These are phyloP conservation scores for Planiliza haematocheilus DNA, from an alignment of 2,113 vertebrate species.

Conservation along the genomic window DNA sequence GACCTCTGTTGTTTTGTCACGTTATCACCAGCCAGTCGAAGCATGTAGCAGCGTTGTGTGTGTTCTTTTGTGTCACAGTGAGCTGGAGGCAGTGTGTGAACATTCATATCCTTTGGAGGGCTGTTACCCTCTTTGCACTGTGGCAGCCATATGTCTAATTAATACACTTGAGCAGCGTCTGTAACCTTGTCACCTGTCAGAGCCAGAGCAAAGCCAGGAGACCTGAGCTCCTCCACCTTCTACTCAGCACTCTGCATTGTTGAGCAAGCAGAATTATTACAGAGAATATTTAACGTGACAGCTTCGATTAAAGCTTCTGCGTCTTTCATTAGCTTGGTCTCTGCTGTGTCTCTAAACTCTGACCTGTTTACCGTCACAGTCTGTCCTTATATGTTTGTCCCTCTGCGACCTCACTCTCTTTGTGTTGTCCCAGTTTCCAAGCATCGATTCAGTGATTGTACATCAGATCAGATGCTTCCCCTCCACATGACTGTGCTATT, in stretches of 20 bases:
- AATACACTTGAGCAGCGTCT: slow-evolving; percentile 27
- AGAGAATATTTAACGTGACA: slow-evolving; percentile 5
- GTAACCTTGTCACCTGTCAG: slow-evolving; percentile 7
- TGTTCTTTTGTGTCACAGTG: too few species aligned
- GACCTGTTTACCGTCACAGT: not conserved
- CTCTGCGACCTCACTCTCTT: not conserved
- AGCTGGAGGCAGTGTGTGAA: not conserved
- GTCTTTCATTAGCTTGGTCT: fast-evolving
- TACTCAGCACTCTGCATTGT: not conserved
- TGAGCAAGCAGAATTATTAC: not conserved
- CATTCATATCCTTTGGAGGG: not conserved
- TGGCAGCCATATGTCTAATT: slow-evolving; percentile 46
- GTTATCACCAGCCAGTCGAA: too few species aligned
- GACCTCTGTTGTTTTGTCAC: too few species aligned
- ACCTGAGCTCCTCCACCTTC: not conserved
- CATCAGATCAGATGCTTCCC: slow-evolving; percentile 48
- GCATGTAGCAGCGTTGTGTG: too few species aligned
- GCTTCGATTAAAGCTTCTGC: not conserved
- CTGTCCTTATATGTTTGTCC: not conserved
- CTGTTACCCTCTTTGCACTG: slow-evolving; percentile 27
- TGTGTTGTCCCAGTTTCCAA: slow-evolving; percentile 63
- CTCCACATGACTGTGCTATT: slow-evolving; percentile 42
- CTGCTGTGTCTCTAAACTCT: not conserved
- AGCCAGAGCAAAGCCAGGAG: too few species aligned
- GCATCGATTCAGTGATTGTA: slow-evolving; percentile 58